These are phyloP conservation scores for Amblyopsis rosae DNA, from an alignment of 2,113 vertebrate species.

Conservation along the genomic window DNA sequence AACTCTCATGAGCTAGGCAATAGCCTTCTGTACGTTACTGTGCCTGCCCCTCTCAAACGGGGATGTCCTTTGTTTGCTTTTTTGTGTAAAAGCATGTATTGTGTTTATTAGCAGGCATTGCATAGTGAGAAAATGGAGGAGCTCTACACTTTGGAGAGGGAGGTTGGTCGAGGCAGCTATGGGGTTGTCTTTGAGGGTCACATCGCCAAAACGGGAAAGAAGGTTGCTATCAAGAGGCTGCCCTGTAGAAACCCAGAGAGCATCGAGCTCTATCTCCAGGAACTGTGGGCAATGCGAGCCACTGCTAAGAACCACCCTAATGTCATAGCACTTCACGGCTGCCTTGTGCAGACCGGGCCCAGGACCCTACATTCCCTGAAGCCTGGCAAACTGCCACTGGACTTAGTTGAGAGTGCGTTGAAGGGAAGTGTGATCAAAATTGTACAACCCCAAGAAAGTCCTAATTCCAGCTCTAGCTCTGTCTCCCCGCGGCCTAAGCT, in stretches of 20 bases:
- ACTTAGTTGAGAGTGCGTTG: constrained; percentile 90
- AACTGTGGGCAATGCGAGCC: constrained; percentile 92
- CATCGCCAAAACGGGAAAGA: constrained; percentile 75
- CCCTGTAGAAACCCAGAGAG: constrained; percentile 90
- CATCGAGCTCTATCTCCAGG: constrained; percentile 91
- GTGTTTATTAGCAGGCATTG: too few relatives aligned
- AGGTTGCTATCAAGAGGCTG: constrained; percentile 89
- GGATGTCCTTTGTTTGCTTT: too few relatives aligned
- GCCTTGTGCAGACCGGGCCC: constrained; percentile 71
- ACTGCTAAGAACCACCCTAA: constrained; percentile 86
- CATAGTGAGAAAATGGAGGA: constrained; percentile 66
- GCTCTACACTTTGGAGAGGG: constrained; percentile 85
- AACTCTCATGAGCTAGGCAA: too few relatives aligned
- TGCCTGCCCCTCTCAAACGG: too few relatives aligned
- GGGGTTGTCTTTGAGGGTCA: constrained; percentile 91
- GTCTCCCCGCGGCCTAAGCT: constrained; percentile 1
- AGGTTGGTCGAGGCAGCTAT: constrained; percentile 92
- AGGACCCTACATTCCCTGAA: constrained; percentile 65
- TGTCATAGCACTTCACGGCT: constrained; percentile 84
- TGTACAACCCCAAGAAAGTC: constrained; percentile 19
- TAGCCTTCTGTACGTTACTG: too few relatives aligned
- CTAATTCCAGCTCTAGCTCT: not conserved
- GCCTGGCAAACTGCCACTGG: constrained; percentile 82
- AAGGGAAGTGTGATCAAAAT: constrained; percentile 77
- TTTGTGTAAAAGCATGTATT: too few relatives aligned